Conservation (phyloP, 2,113 vertebrate genomes). For the Myrmophylax atrothorax region DNA sequence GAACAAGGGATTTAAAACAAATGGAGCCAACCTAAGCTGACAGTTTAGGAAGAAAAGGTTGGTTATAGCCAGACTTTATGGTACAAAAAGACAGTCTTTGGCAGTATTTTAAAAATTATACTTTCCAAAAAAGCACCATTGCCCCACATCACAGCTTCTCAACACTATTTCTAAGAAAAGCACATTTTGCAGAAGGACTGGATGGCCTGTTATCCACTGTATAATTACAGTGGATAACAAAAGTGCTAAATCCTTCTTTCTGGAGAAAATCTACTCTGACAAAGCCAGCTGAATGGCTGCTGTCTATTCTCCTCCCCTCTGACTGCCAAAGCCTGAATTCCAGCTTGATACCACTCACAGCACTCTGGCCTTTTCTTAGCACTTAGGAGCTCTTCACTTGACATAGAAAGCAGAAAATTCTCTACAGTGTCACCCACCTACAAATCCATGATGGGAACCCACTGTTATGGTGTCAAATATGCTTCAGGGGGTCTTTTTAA, state of each 20-base stretch:
- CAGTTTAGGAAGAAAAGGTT: conserved; percentile 27
- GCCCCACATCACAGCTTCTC: background rate
- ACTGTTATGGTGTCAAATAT: background rate
- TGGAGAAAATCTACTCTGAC: background rate
- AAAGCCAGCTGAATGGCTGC: background rate
- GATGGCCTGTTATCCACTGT: background rate
- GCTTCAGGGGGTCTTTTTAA: background rate
- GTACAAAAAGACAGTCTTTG: background rate
- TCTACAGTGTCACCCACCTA: background rate
- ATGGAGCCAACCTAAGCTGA: background rate
- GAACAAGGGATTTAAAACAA: conserved; percentile 12
- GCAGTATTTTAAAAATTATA: background rate
- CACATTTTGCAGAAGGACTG: background rate
- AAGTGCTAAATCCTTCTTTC: background rate
- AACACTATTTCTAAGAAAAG: background rate
- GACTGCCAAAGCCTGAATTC: background rate
- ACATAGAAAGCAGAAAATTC: background rate
- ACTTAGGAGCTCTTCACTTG: background rate
- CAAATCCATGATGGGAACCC: background rate
- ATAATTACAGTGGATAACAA: background rate
- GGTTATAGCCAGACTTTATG: conserved; percentile 10
- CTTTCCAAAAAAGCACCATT: background rate
- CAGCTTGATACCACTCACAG: background rate
- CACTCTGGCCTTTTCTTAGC: background rate
- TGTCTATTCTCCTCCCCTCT: background rate